Evolutionary conservation across 2,797 vertebrate genomes (phyloP).

Genomic region (Otolemur crassicaudatus): DNA sequence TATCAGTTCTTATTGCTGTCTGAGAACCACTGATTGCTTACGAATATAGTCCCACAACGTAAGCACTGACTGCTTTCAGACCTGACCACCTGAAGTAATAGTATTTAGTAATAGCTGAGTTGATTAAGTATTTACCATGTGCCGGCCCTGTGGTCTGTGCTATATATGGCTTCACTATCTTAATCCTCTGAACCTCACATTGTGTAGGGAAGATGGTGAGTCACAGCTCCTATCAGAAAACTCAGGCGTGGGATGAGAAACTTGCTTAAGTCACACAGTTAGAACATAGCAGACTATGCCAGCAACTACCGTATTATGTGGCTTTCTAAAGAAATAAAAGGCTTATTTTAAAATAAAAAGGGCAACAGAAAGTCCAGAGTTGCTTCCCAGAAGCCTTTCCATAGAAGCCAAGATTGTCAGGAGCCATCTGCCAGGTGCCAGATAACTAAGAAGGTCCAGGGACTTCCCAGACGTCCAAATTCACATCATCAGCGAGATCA

Average conservation of each 20-base stretch:
- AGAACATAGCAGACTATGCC: background rate
- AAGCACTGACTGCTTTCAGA: slow-evolving; percentile 12
- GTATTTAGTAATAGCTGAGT: background rate
- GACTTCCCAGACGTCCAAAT: background rate
- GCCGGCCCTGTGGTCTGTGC: background rate
- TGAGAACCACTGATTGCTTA: background rate
- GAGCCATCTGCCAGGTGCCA: slow-evolving; percentile 44
- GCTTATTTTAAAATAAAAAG: background rate
- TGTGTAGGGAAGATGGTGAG: background rate
- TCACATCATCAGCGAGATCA: background rate
- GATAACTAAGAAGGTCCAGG: background rate
- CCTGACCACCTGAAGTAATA: slow-evolving; percentile 10
- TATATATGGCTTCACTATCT: background rate
- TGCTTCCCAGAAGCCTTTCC: slow-evolving; percentile 46
- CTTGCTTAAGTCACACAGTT: background rate
- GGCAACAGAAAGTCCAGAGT: slow-evolving; percentile 5
- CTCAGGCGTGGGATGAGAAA: slow-evolving; percentile 18
- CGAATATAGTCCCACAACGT: background rate
- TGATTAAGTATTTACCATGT: slow-evolving; percentile 15
- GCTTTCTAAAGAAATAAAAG: slow-evolving; percentile 33
- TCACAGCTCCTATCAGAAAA: slow-evolving; percentile 37
- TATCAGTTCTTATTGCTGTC: background rate
- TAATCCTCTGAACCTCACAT: slow-evolving; percentile 20
- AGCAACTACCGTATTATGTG: background rate
- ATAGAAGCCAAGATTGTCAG: slow-evolving; percentile 38